A percentile compares a stretch with the other conserved stretches of the same genome.
Conservation (phyloP, 2,888 invertebrate genomes). For the Colostygia pectinataria region DNA sequence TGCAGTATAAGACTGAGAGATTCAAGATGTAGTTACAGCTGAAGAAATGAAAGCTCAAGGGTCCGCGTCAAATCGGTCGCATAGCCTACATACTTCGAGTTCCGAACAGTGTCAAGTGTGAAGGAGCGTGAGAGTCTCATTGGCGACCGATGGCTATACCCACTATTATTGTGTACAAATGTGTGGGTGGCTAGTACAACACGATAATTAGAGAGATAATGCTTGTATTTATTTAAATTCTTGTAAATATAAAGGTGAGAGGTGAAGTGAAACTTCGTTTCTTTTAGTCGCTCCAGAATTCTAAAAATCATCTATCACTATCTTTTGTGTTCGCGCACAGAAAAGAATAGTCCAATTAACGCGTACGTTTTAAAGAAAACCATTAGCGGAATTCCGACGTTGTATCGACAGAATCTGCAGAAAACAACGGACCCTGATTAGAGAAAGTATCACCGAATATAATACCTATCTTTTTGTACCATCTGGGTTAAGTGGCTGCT, state of each 20-base stretch:
- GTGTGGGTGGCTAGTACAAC: conserved; percentile 40
- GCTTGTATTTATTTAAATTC: conserved; percentile 36
- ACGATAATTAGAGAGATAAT: conserved; percentile 38
- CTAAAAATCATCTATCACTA: conserved; percentile 12
- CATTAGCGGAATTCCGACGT: conserved; percentile 10
- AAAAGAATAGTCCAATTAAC: conserved; percentile 20
- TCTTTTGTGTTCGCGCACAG: conserved; percentile 14
- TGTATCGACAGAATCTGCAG: conserved; percentile 27
- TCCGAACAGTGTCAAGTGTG: conserved; percentile 52
- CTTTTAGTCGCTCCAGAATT: conserved; percentile 16
- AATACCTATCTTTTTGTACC: conserved; percentile 31
- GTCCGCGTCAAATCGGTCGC: conserved; percentile 22
- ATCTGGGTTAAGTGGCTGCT: conserved; percentile 34
- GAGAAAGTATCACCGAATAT: conserved; percentile 32
- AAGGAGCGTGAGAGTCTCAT: conserved; percentile 44
- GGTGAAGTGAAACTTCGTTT: conserved; percentile 39
- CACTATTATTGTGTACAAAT: conserved; percentile 5
- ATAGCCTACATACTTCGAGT: conserved; percentile 26
- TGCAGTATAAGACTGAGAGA: conserved; percentile 35
- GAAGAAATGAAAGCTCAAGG: conserved; percentile 20
- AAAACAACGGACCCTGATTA: conserved; percentile 37
- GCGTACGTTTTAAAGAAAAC: conserved; percentile 11
- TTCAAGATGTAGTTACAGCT: conserved; percentile 19
- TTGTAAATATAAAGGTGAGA: conserved; percentile 35
- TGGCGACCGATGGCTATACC: conserved; percentile 25